phyloP scores from a whole-genome alignment of 2,113 vertebrate genomes.

The Gyps fulvus region DNA sequence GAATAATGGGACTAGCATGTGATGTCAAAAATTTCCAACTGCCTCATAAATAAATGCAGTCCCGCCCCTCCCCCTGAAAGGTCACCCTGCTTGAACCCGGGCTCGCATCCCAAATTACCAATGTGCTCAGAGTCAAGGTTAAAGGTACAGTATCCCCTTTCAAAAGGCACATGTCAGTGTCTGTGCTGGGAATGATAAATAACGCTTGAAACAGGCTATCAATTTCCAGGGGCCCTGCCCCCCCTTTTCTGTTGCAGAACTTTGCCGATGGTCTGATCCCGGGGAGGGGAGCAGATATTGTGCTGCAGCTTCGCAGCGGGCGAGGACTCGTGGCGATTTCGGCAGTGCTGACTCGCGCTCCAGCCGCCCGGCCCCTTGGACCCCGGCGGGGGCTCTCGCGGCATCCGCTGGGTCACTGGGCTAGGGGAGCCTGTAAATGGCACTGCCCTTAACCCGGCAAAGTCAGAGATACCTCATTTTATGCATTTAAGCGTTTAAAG shows the following conservation, averaged over 20 bases:
- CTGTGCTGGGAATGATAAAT: slow-evolving; percentile 74
- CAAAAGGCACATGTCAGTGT: slow-evolving; percentile 73
- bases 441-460: neutral
- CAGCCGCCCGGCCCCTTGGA: accelerated
- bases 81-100: slow-evolving; percentile 63
- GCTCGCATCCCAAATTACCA: slow-evolving; percentile 74
- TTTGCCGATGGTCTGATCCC: neutral
- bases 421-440: neutral
- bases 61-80: slow-evolving; percentile 68
- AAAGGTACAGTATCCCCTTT: slow-evolving; percentile 79
- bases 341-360: neutral
- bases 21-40: slow-evolving; percentile 75
- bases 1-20: slow-evolving; percentile 75
- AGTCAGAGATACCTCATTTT: neutral
- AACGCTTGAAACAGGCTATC: slow-evolving; percentile 65
- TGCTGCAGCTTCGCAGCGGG: neutral
- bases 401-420: neutral
- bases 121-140: slow-evolving; percentile 70
- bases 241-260: neutral
- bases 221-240: slow-evolving; percentile 36
- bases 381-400: neutral
- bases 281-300: neutral
- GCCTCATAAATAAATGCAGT: slow-evolving; percentile 77
- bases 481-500: neutral
- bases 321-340: neutral